A percentile compares a stretch with the other conserved stretches of the same genome.
These are phyloP conservation scores for Allolobophora icterica DNA, from an alignment of 2,888 invertebrate genomes.

Conservation along the genomic window DNA sequence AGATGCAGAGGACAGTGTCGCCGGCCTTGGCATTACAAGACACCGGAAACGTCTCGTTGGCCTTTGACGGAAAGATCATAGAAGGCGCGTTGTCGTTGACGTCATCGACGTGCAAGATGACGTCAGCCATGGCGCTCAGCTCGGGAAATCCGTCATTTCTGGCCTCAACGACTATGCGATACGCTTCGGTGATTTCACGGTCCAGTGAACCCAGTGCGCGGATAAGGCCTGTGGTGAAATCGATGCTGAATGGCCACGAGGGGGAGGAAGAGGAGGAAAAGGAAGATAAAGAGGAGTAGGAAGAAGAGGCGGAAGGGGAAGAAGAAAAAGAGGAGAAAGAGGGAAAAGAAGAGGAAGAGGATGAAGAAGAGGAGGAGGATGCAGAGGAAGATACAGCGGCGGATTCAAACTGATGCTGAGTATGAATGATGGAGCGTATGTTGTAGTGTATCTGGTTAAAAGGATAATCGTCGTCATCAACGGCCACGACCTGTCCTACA, in stretches of 20 bases:
- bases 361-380: neutral
- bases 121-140: slow-evolving; percentile 12
- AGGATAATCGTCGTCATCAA: slow-evolving; percentile 42
- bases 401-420: neutral
- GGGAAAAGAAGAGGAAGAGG: neutral
- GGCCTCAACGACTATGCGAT: slow-evolving; percentile 24
- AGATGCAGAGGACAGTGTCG: slow-evolving; percentile 14
- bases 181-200: slow-evolving; percentile 33
- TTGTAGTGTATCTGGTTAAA: slow-evolving; percentile 42
- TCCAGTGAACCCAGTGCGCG: slow-evolving; percentile 42
- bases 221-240: slow-evolving; percentile 43
- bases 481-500: slow-evolving; percentile 43
- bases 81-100: slow-evolving; percentile 40
- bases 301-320: slow-evolving; percentile 2
- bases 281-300: neutral
- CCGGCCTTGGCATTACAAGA: neutral
- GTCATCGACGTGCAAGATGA: slow-evolving; percentile 24
- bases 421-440: neutral
- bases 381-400: neutral
- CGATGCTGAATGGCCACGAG: slow-evolving; percentile 38
- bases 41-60: slow-evolving; percentile 29
- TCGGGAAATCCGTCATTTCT: neutral
- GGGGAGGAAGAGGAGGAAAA: neutral
- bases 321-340: neutral
- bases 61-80: slow-evolving; percentile 20